Conservation (phyloP, 2,888 invertebrate genomes). For the Lasioglossum morio region DNA sequence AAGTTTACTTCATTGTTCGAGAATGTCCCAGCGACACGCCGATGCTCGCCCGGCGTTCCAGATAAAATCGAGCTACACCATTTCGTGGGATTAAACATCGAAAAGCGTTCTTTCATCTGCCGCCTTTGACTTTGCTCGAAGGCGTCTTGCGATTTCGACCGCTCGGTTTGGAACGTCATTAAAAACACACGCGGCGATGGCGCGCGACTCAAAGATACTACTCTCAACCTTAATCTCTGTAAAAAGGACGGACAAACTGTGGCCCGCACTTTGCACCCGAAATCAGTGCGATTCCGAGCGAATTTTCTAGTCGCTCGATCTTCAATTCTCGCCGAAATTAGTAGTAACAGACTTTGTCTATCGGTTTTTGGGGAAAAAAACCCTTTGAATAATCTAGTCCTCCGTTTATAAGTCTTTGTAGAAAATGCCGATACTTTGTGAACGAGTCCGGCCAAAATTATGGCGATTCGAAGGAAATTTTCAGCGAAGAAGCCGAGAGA, state of each 20-base stretch:
- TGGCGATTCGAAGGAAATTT: not conserved
- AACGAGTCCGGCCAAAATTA: not conserved
- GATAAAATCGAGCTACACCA: conserved; percentile 11
- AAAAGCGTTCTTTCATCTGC: conserved; percentile 16
- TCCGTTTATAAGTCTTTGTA: not conserved
- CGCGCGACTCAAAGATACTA: conserved; percentile 16
- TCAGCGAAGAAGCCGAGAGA: not conserved
- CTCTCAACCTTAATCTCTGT: not conserved
- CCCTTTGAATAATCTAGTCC: not conserved
- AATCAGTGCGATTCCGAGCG: not conserved
- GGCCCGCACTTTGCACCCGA: not conserved
- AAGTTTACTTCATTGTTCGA: not conserved
- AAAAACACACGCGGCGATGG: conserved; percentile 24
- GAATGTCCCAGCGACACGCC: not conserved
- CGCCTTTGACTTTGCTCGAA: not conserved
- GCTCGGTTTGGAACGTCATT: conserved; percentile 17
- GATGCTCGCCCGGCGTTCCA: not conserved
- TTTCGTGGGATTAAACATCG: conserved; percentile 39
- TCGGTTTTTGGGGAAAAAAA: not conserved
- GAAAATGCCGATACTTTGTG: not conserved
- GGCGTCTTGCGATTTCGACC: conserved; percentile 7
- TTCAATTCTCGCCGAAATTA: not conserved
- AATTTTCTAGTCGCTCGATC: not conserved
- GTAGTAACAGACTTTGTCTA: not conserved
- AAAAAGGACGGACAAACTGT: not conserved